A percentile compares a stretch with the other conserved stretches of the same genome.
Conservation (phyloP, 2,113 vertebrate species). For the Illadopsis cleaveri region DNA sequence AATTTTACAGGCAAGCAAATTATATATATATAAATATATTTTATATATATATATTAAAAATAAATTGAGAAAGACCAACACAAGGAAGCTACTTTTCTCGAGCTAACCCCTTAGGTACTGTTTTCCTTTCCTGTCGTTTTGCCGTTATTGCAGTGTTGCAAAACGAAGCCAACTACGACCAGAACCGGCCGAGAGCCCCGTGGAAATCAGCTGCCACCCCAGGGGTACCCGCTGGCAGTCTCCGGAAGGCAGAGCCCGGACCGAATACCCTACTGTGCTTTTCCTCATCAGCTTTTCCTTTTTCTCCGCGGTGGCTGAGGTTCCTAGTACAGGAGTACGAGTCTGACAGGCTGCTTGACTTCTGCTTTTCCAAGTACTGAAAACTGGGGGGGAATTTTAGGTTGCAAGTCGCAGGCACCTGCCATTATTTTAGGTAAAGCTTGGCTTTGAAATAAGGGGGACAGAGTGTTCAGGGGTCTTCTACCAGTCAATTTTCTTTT, state of each 20-base stretch:
- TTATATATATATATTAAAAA: conserved; percentile 73
- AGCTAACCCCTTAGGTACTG: conserved; percentile 84
- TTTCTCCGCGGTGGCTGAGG: conserved; percentile 56
- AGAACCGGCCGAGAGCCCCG: conserved; percentile 45
- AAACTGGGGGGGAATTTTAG: conserved; percentile 22
- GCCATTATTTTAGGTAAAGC: conserved; percentile 41
- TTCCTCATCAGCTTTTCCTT: conserved; percentile 29
- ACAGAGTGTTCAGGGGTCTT: conserved; percentile 54
- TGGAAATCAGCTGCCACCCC: conserved; percentile 62
- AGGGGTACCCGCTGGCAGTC: conserved; percentile 43
- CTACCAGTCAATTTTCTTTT: conserved; percentile 50
- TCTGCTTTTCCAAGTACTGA: conserved; percentile 23
- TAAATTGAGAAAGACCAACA: conserved; percentile 73
- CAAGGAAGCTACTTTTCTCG: conserved; percentile 80
- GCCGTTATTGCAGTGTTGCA: conserved; percentile 76
- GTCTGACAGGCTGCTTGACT: conserved; percentile 47
- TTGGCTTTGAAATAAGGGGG: conserved; percentile 46
- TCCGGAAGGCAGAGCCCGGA: conserved; percentile 34
- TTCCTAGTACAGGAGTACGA: conserved; percentile 49
- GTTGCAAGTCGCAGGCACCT: conserved; percentile 36
- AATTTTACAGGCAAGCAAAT: conserved; percentile 91
- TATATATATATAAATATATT: conserved; percentile 78
- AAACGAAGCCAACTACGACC: conserved; percentile 68
- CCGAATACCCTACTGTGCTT: conserved; percentile 69
- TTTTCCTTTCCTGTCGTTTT: conserved; percentile 69